Base-by-base conservation (phyloP, 2,113 vertebrate genomes). In the Chamaetylas fuelleborni region DNA sequence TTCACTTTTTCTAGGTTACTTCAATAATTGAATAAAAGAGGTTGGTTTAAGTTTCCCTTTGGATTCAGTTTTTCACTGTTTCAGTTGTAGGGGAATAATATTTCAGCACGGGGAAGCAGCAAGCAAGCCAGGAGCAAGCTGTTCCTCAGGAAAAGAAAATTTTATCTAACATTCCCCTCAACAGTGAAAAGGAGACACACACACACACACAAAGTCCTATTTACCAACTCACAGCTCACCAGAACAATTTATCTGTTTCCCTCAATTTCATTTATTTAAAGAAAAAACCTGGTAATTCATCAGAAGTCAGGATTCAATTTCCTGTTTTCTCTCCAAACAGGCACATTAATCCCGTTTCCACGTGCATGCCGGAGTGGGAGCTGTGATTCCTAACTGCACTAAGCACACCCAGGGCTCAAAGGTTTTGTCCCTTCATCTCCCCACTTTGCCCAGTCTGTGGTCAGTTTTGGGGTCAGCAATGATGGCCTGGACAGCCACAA, bases 391-490 rank as follows among this genome's bases (percentile, higher is more conserved):
- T 92, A 87, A 81, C 0, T 22, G 90, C 83, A 56, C 94, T 92
- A 61, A 94, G 71, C 4, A 85, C 88, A 53, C 54, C 7, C 34
- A n/a, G 92, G 36, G 33, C 60, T 81, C 24, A 42, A 38, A 56
- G n/a, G 78, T 40, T 61, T 8, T 6, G 6, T 19, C 33, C 28
- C 61, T 69, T 99, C 98, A 99, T 99, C 99, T 99, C 88, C 99
- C 99, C 5, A 99, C 99, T 94, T 99, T 99, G 4, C 99, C 99
- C 97, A 99, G 98, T 97, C 99, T 98, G 98, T 99, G 98, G 97
- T 99, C 99, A 31, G 99, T 99, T 97, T 99, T 99, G 96, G 99
- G 99, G 93, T 99, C 98, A 9, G 99, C 99, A 24, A 99, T 99
- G 87, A 99, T 99, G 17, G 99, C 99, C 98, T 99, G 99, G 9